Evolutionary conservation across 2,797 vertebrate genomes (phyloP).

Genomic region (Acanthiza pusilla): DNA sequence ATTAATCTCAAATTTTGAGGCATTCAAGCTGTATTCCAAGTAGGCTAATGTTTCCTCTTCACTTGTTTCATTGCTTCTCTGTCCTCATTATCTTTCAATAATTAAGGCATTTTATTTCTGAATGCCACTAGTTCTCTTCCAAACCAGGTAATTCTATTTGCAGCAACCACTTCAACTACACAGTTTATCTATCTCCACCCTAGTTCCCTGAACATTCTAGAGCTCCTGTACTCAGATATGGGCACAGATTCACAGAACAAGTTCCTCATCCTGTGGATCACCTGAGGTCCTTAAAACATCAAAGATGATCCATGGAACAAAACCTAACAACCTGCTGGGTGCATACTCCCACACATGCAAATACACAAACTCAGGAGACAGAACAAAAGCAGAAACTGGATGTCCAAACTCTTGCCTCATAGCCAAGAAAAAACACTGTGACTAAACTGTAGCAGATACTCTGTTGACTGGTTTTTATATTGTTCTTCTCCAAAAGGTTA

Average conservation of each 20-base stretch:
- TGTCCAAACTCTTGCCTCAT: background rate
- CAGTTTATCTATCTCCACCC: background rate
- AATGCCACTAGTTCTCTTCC: background rate
- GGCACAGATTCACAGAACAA: background rate
- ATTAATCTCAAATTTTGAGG: background rate
- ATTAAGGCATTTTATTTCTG: background rate
- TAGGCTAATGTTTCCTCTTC: background rate
- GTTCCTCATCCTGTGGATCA: background rate
- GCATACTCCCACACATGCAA: background rate
- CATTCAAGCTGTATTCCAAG: background rate
- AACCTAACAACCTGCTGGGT: background rate
- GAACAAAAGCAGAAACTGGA: background rate
- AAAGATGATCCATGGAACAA: background rate
- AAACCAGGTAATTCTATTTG: background rate
- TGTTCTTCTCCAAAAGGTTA: background rate
- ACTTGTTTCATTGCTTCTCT: background rate
- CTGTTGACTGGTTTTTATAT: background rate
- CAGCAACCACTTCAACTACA: background rate
- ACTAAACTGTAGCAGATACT: background rate
- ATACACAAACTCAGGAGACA: background rate
- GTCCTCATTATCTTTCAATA: background rate
- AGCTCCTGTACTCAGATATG: background rate
- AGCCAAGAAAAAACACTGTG: background rate
- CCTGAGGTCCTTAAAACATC: background rate
- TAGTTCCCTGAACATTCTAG: background rate